Conservation (phyloP, 1,140 invertebrate genomes). For the Bradynema listronoti region DNA sequence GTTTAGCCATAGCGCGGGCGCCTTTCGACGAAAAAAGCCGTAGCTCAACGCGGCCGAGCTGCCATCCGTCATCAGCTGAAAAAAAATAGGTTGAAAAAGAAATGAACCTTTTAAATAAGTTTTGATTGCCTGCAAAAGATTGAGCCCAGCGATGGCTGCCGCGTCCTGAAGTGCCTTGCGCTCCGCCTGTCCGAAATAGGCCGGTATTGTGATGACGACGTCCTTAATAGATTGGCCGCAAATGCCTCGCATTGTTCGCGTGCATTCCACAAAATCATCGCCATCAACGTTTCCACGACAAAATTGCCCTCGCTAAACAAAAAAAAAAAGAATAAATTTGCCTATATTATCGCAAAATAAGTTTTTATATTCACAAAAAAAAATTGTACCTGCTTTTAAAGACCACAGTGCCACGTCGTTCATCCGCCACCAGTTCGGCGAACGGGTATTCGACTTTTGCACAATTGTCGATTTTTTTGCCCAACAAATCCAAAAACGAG, state of each 20-base stretch:
- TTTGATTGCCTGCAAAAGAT: constrained; percentile 75
- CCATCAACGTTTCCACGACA: constrained; percentile 48
- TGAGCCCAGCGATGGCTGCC: constrained; percentile 79
- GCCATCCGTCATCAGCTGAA: constrained; percentile 47
- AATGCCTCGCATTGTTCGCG: constrained; percentile 46
- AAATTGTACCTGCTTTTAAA: constrained; percentile 69
- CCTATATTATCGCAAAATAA: too few species aligned
- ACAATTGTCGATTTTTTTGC: constrained; percentile 83
- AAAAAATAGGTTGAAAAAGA: constrained; percentile 19
- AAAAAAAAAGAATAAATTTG: too few species aligned
- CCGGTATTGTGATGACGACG: constrained; percentile 87
- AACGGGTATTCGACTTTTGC: constrained; percentile 82
- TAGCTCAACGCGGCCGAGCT: constrained; percentile 83
- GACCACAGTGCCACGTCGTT: constrained; percentile 70
- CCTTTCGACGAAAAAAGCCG: constrained; percentile 85
- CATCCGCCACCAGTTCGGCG: constrained; percentile 71
- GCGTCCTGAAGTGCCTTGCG: constrained; percentile 75
- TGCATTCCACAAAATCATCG: constrained; percentile 56
- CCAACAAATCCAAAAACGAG: constrained; percentile 81
- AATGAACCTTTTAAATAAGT: too few species aligned
- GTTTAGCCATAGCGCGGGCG: constrained; percentile 88
- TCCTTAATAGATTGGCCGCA: constrained; percentile 71
- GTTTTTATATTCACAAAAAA: not conserved
- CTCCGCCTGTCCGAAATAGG: constrained; percentile 92
- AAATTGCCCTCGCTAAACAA: constrained; percentile 41